Conservation (phyloP, 2,888 invertebrate species). For the Galerucella pusilla region DNA sequence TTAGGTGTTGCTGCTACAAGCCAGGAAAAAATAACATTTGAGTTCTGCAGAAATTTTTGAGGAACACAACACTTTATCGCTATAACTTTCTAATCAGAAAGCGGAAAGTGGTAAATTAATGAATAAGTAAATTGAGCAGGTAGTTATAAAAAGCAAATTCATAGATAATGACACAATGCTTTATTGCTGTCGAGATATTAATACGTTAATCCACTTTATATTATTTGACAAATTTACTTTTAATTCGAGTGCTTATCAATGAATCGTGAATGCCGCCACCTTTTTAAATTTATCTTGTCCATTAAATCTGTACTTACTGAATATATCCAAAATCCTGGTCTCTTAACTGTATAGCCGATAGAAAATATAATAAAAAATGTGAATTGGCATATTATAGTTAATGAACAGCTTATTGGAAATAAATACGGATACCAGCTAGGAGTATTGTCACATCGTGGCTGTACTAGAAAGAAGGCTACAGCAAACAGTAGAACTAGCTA, state of each 20-base stretch:
- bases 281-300: constrained; percentile 5
- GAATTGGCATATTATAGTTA: constrained; percentile 41
- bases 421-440: constrained; percentile 42
- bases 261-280: background rate
- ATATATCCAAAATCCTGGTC: constrained; percentile 48
- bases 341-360: constrained; percentile 42
- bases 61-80: too few relatives aligned
- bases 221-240: background rate
- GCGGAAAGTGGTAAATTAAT: background rate
- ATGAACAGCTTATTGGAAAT: constrained; percentile 36
- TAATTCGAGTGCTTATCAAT: background rate
- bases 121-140: too few relatives aligned
- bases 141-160: background rate
- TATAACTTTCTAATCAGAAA: too few relatives aligned
- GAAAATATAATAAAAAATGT: constrained; percentile 45
- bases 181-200: background rate
- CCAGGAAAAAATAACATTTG: too few relatives aligned
- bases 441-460: constrained; percentile 35
- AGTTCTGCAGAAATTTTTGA: too few relatives aligned
- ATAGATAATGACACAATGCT: background rate
- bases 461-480: constrained; percentile 31
- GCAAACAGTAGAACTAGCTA: constrained; percentile 33
- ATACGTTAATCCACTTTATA: background rate
- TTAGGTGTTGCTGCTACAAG: too few relatives aligned
- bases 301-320: constrained; percentile 34